These are phyloP conservation scores for Teleogryllus oceanicus DNA, from an alignment of 2,888 invertebrate species.

Conservation along the genomic window DNA sequence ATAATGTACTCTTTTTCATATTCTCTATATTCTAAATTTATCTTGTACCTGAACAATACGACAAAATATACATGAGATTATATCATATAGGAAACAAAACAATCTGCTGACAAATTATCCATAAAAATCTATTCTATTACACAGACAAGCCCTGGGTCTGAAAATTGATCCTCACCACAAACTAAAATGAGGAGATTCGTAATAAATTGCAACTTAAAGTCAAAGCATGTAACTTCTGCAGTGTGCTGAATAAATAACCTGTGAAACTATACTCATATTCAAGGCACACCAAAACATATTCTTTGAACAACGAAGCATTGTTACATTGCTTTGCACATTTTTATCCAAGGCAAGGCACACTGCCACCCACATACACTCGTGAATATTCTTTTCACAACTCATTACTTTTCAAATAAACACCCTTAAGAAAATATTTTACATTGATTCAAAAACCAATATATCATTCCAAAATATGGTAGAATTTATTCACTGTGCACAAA, in stretches of 20 bases:
- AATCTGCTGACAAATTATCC: not conserved
- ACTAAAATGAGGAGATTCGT: too few relatives aligned
- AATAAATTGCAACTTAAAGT: too few relatives aligned
- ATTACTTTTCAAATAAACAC: not conserved
- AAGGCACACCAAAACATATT: constrained; percentile 18
- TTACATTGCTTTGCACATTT: not conserved
- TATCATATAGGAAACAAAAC: not conserved
- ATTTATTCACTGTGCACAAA: not conserved
- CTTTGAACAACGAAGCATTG: constrained; percentile 6
- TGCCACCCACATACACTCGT: not conserved
- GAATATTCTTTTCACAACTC: not conserved
- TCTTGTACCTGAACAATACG: not conserved
- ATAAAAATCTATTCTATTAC: not conserved
- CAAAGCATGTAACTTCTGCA: not conserved
- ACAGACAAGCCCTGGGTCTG: not conserved
- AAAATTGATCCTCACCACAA: not conserved
- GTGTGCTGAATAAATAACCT: constrained; percentile 18
- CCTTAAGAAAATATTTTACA: constrained; percentile 9
- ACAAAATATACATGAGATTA: not conserved
- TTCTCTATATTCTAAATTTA: not conserved
- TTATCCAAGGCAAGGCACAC: constrained; percentile 9
- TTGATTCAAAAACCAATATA: not conserved
- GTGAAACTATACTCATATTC: not conserved
- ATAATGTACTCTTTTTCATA: not conserved
- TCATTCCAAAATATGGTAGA: constrained; percentile 18